These are phyloP conservation scores for Achatina immaculata DNA, from an alignment of 1,140 invertebrate genomes.

Conservation along the genomic window DNA sequence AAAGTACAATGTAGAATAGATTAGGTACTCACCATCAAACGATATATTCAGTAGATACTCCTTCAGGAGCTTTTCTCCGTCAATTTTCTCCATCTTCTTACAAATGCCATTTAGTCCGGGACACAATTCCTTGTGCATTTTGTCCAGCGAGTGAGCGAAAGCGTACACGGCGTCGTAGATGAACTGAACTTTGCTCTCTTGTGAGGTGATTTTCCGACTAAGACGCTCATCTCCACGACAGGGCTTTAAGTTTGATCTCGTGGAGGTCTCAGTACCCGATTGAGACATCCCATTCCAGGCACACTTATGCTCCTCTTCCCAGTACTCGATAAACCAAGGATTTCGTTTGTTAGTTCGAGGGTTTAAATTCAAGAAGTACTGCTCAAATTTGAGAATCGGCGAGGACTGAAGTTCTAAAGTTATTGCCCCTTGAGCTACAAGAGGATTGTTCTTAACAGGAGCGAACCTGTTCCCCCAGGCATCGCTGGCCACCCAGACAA, in stretches of 20 bases:
- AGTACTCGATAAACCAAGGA: slow-evolving; percentile 84
- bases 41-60: slow-evolving; percentile 80
- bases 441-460: slow-evolving; percentile 79
- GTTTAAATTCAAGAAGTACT: slow-evolving; percentile 66
- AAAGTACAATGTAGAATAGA: no score
- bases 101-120: slow-evolving; percentile 48
- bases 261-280: background rate
- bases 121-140: slow-evolving; percentile 60
- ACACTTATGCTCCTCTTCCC: slow-evolving; percentile 82
- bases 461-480: slow-evolving; percentile 83
- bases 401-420: slow-evolving; percentile 78
- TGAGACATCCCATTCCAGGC: slow-evolving; percentile 41
- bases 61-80: slow-evolving; percentile 79
- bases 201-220: slow-evolving; percentile 73
- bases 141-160: slow-evolving; percentile 83
- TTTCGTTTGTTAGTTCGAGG: slow-evolving; percentile 58
- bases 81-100: slow-evolving; percentile 77
- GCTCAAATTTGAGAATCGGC: slow-evolving; percentile 73
- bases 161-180: slow-evolving; percentile 91
- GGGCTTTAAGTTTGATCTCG: background rate
- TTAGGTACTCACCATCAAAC: slow-evolving; percentile 77
- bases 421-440: slow-evolving; percentile 82
- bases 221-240: slow-evolving; percentile 63
- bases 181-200: slow-evolving; percentile 90
- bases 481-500: slow-evolving; percentile 84